These are phyloP conservation scores for Haliclona indistincta DNA, from an alignment of 37 sponge, comb jelly and placozoan genomes.

Conservation along the genomic window DNA sequence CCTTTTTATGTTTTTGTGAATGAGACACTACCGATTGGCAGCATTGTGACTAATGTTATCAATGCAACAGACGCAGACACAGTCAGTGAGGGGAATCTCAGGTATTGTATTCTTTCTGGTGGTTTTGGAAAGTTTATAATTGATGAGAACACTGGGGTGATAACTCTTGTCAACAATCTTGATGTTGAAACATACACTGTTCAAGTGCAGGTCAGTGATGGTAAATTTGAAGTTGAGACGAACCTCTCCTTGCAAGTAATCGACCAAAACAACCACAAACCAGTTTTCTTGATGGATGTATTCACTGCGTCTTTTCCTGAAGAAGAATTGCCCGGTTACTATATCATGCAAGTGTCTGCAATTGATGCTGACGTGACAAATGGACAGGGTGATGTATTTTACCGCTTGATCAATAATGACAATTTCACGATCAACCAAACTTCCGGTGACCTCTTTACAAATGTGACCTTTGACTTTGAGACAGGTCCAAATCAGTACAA, in stretches of 20 bases:
- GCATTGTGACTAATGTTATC: background rate
- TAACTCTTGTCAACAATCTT: conserved; percentile 19
- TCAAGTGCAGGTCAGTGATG: conserved; percentile 41
- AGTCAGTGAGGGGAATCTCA: conserved; percentile 37
- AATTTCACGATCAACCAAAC: conserved; percentile 21
- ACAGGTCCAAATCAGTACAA: conserved; percentile 17
- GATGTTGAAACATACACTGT: conserved; percentile 24
- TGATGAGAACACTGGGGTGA: conserved; percentile 35
- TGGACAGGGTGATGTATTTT: conserved; percentile 1
- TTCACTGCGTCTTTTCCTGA: conserved; percentile 14
- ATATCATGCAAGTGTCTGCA: conserved; percentile 8
- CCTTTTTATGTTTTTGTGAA: background rate
- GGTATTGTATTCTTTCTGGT: conserved; percentile 43
- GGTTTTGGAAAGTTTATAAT: conserved; percentile 36
- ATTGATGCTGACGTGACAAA: conserved; percentile 1
- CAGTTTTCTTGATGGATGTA: conserved; percentile 31
- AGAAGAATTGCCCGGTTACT: background rate
- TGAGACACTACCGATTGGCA: background rate
- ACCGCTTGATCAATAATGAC: background rate
- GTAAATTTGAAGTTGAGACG: conserved; percentile 19
- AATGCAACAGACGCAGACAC: conserved; percentile 56
- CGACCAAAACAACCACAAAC: conserved; percentile 58
- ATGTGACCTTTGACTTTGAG: conserved; percentile 20
- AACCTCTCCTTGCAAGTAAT: conserved; percentile 11
- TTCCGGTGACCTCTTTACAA: conserved; percentile 18